Evolutionary conservation across 2,888 invertebrate species (phyloP), one percentile per base, ranked within the genome.

Genomic region (Empis livida): DNA sequence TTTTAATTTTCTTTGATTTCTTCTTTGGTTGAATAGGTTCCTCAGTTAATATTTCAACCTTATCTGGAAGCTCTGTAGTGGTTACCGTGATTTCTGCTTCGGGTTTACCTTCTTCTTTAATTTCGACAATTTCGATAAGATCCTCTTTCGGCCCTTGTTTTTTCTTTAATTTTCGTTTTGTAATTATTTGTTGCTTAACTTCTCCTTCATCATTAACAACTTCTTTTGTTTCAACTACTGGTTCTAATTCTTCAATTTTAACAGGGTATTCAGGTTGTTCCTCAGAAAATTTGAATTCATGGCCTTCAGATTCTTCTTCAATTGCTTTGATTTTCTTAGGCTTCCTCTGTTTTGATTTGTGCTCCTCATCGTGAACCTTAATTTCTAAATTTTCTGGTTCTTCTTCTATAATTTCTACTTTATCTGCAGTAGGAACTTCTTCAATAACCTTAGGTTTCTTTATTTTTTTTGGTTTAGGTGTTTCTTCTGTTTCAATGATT

Each of bases 91-190:
- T 59, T 42, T 71, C 62, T 9, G 17, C 31, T 3, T n/a, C 14
- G 32, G 20, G 23, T 9, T 51, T 50, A 27, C 43, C 47, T n/a
- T 50, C 49, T 37, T 51, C 49, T 9, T 56, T 49, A 6, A 42
- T 59, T 46, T 61, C 69, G 23, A 63, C 58, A 43, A 69, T 65
- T 55, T 69, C 67, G 17, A 70, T 65, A 1, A 64, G 51, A 56
- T 73, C 68, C 52, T 71, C 65, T 51, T 67, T 64, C 37, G 61
- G 61, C 52, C 65, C 67, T 5, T 62, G 60, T 49, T 62, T 64
- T 43, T 68, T 67, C 51, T 65, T 58, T 43, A 70, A 53, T 53
- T 63, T 58, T n/a, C 65, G 59, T 52, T 64, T 65, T 5, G 59
- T 50, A 60, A 63, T 51, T 63, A 62, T 2, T 55, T 61, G 51